Conservation (phyloP, 2,797 vertebrate species). For the Chrosomus eos region DNA sequence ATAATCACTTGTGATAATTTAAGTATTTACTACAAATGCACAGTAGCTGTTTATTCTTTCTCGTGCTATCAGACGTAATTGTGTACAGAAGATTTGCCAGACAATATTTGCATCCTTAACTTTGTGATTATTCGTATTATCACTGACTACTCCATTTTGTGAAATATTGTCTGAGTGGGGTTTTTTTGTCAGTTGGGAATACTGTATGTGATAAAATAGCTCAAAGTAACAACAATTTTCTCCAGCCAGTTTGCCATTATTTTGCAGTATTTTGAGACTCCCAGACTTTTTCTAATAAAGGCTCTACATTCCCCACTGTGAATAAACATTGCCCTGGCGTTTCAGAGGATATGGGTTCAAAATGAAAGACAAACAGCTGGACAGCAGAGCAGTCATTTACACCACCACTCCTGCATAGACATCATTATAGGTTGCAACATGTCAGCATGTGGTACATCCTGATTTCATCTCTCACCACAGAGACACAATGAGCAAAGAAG, state of each 20-base stretch:
- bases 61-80: slow-evolving; percentile 9
- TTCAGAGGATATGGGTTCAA: slow-evolving; percentile 53
- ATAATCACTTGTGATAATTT: slow-evolving; percentile 32
- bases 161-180: neutral
- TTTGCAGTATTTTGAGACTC: slow-evolving; percentile 58
- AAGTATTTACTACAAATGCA: slow-evolving; percentile 32
- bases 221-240: slow-evolving; percentile 43
- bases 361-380: slow-evolving; percentile 62
- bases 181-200: neutral
- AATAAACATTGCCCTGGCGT: slow-evolving; percentile 62
- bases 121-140: neutral
- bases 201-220: slow-evolving; percentile 9
- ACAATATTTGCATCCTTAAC: neutral
- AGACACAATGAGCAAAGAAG: slow-evolving; percentile 24
- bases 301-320: slow-evolving; percentile 48
- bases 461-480: slow-evolving; percentile 19
- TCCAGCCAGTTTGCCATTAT: slow-evolving; percentile 61
- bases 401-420: slow-evolving; percentile 64
- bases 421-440: slow-evolving; percentile 66
- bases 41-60: slow-evolving; percentile 4
- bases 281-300: slow-evolving; percentile 57
- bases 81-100: neutral
- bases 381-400: slow-evolving; percentile 61
- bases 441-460: slow-evolving; percentile 38
- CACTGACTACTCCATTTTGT: neutral